Conservation (phyloP, 2,113 vertebrate genomes). For the Tursiops truncatus region DNA sequence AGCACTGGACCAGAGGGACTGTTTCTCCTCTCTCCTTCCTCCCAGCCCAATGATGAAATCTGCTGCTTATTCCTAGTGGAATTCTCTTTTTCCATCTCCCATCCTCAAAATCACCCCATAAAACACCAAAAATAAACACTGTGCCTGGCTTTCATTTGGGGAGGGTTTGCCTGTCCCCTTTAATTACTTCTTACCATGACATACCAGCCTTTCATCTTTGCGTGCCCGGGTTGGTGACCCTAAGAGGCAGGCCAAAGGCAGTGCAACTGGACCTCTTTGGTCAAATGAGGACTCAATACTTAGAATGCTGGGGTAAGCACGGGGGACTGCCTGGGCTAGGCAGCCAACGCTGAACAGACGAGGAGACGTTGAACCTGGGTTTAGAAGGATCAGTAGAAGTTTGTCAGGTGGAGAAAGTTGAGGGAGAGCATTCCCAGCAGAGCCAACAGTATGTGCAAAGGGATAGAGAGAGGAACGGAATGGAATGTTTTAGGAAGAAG, state of each 20-base stretch:
- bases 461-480: neutral
- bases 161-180: neutral
- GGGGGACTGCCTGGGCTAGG: neutral
- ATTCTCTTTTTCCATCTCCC: slow-evolving; percentile 58
- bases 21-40: neutral
- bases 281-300: neutral
- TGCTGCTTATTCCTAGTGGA: neutral
- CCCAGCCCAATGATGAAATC: neutral
- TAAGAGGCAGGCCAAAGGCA: neutral
- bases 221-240: neutral
- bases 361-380: neutral
- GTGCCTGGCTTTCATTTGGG: slow-evolving; percentile 55
- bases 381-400: slow-evolving; percentile 27
- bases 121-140: slow-evolving; percentile 68
- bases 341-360: neutral
- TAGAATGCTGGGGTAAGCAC: neutral
- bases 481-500: neutral
- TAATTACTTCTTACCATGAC: neutral
- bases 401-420: neutral
- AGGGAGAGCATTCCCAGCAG: neutral
- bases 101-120: slow-evolving; percentile 54
- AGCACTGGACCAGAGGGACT: neutral
- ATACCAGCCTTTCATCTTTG: slow-evolving; percentile 52
- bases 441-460: neutral
- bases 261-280: neutral